These are phyloP conservation scores for Pristionchus fissidentatus DNA, from an alignment of 2,888 invertebrate genomes.

Conservation along the genomic window DNA sequence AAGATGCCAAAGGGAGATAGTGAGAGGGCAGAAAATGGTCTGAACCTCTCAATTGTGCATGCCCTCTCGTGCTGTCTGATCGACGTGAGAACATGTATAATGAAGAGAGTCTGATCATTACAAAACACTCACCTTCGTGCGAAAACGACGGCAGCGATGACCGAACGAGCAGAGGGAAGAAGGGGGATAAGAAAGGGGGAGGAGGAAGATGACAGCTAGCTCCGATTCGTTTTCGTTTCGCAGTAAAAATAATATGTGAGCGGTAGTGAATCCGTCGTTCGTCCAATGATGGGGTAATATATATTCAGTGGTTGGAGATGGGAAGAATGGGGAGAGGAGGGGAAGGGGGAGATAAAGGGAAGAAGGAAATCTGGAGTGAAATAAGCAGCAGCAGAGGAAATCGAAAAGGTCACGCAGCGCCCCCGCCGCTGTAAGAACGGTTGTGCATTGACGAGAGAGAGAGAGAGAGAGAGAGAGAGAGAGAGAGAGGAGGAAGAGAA, in stretches of 20 bases:
- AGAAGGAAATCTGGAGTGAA: neutral
- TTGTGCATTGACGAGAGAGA: neutral
- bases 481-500: neutral
- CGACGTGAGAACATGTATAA: neutral
- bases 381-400: neutral
- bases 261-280: neutral
- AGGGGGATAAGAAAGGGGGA: no score
- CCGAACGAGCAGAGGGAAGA: neutral
- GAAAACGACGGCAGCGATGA: neutral
- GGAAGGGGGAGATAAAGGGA: no score
- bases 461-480: neutral
- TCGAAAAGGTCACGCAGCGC: slow-evolving; percentile 1
- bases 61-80: neutral
- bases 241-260: slow-evolving; percentile 38
- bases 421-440: neutral
- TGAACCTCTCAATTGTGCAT: neutral
- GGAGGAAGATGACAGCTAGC: neutral
- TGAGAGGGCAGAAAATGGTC: neutral
- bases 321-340: neutral
- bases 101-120: neutral
- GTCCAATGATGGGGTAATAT: neutral
- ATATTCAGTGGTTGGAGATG: neutral
- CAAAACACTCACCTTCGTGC: neutral
- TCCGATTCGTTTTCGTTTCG: neutral
- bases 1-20: neutral